These are phyloP conservation scores for Calliphora vomitoria DNA, from an alignment of 2,888 invertebrate genomes.

Conservation along the genomic window DNA sequence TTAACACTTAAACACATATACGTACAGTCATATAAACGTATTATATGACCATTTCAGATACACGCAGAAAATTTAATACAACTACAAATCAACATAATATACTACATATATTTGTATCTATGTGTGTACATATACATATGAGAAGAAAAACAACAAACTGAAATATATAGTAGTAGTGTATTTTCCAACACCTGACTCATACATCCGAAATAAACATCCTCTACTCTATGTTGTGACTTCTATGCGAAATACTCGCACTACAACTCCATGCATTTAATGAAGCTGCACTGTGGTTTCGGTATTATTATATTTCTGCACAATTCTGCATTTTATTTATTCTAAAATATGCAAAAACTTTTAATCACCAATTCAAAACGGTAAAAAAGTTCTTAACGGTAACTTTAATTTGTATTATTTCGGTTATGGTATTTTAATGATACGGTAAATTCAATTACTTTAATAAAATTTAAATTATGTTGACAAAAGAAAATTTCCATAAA, in stretches of 20 bases:
- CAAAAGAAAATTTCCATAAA: too few species aligned
- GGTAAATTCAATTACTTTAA: too few species aligned
- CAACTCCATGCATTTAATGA: slow-evolving; percentile 30
- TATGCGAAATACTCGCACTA: slow-evolving; percentile 26
- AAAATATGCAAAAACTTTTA: too few species aligned
- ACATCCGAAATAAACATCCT: slow-evolving; percentile 75
- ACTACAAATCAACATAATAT: neutral
- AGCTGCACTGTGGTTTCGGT: slow-evolving; percentile 44
- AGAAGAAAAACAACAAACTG: slow-evolving; percentile 2
- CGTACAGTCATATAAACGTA: slow-evolving; percentile 56
- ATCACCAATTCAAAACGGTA: too few species aligned
- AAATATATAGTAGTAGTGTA: slow-evolving; percentile 2
- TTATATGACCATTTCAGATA: slow-evolving; percentile 60
- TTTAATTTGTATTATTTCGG: too few species aligned
- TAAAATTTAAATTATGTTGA: too few species aligned
- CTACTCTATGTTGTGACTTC: slow-evolving; percentile 46
- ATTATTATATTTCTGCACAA: neutral
- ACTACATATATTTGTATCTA: neutral
- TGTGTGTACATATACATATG: neutral
- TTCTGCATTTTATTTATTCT: too few species aligned
- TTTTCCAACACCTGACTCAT: slow-evolving; percentile 77
- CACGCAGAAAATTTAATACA: slow-evolving; percentile 52
- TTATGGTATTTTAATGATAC: too few species aligned
- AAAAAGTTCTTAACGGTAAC: too few species aligned
- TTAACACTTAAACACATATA: slow-evolving; percentile 65